Percentiles rank a stretch among this genome's conserved stretches.
Evolutionary conservation across 2,888 invertebrate genomes (phyloP).

Genomic region (Philopedon plagiatum): DNA sequence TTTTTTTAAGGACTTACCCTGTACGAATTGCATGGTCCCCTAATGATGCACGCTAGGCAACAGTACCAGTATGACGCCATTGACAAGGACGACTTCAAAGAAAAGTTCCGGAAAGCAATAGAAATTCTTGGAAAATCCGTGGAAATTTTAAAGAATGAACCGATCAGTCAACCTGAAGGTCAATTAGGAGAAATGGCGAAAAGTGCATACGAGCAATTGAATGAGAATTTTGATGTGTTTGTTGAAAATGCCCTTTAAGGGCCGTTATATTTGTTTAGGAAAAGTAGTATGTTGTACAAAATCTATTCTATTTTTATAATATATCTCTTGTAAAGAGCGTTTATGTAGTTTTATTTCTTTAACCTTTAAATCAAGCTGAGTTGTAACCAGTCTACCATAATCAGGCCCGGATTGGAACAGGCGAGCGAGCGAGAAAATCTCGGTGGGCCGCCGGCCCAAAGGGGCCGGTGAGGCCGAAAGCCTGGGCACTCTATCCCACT

Average conservation of each 20-base stretch:
- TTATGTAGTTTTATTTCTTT: too few species aligned
- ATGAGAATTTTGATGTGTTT: slow-evolving; percentile 62
- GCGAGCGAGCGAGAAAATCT: too few species aligned
- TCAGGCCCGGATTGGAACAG: too few species aligned
- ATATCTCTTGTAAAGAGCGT: neutral
- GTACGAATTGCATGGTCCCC: slow-evolving; percentile 86
- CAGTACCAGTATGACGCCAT: slow-evolving; percentile 75
- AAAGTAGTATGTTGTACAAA: neutral
- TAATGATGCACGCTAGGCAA: slow-evolving; percentile 79
- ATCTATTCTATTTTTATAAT: neutral
- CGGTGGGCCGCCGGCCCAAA: too few species aligned
- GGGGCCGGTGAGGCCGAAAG: too few species aligned
- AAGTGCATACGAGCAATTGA: slow-evolving; percentile 68
- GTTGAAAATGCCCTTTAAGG: slow-evolving; percentile 58
- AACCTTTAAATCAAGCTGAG: neutral
- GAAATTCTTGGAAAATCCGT: slow-evolving; percentile 76
- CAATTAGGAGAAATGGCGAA: slow-evolving; percentile 75
- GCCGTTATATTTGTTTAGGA: too few species aligned
- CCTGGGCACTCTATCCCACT: too few species aligned
- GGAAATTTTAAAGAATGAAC: slow-evolving; percentile 77
- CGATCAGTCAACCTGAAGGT: slow-evolving; percentile 77
- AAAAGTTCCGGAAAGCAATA: slow-evolving; percentile 76
- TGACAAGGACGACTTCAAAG: slow-evolving; percentile 74
- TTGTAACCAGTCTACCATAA: too few species aligned
- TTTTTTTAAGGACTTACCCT: slow-evolving; percentile 76